Evolutionary conservation across 1,140 invertebrate genomes (phyloP).

Genomic region (Leptinotarsa texana): DNA sequence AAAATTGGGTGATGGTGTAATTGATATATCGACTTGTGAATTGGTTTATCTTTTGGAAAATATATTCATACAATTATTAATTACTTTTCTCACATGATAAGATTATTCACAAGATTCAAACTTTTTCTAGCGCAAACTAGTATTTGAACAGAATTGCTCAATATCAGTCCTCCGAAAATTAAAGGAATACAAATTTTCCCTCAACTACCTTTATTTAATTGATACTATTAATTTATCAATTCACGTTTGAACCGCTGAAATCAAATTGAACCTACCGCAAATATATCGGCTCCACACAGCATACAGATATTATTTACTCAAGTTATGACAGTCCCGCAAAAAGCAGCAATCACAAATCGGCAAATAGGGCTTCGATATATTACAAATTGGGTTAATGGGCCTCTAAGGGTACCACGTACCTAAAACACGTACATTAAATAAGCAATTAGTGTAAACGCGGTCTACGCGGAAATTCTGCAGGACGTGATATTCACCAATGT

Average conservation of each 20-base stretch:
- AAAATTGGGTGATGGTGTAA: no score
- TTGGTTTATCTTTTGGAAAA: no score
- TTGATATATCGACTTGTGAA: no score
- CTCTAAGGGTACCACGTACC: background rate
- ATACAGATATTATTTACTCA: background rate
- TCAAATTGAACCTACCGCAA: background rate
- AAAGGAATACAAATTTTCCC: no score
- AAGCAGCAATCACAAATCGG: background rate
- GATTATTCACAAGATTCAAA: no score
- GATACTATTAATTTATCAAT: no score
- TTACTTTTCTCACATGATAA: no score
- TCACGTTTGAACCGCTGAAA: background rate
- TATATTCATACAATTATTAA: no score
- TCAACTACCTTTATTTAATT: no score
- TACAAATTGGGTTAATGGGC: conserved; percentile 9
- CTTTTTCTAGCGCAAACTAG: no score
- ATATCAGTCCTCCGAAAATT: no score
- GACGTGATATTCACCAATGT: conserved; percentile 6
- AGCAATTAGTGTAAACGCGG: background rate
- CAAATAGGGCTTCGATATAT: conserved; percentile 8
- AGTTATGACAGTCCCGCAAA: background rate
- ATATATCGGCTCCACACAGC: background rate
- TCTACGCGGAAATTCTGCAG: background rate
- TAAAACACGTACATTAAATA: conserved; percentile 7
- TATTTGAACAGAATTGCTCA: no score